Evolutionary conservation across 1,140 invertebrate species (phyloP).

Genomic region (Vollenhovia emeryi): DNA sequence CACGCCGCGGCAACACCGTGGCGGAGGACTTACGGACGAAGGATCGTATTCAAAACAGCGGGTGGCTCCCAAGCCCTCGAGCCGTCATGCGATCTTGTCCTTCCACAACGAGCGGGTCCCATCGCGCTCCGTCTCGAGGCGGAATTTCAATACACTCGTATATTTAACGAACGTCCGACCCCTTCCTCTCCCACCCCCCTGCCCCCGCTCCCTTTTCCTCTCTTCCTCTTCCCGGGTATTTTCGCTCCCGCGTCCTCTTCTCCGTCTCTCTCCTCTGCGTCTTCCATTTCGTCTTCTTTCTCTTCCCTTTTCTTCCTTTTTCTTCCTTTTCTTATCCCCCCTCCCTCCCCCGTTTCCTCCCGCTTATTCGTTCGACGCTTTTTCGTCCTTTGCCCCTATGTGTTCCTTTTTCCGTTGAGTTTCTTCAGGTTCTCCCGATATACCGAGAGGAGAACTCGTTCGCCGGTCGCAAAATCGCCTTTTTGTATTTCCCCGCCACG

Average conservation of each 20-base stretch:
- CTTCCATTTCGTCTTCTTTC: constrained; percentile 56
- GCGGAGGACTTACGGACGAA: constrained; percentile 65
- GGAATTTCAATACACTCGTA: constrained; percentile 82
- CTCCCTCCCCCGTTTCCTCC: not conserved
- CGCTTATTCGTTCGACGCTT: constrained; percentile 15
- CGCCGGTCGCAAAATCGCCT: constrained; percentile 68
- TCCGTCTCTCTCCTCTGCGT: constrained; percentile 32
- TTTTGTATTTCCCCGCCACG: constrained; percentile 75
- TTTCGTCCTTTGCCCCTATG: constrained; percentile 33
- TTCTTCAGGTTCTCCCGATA: constrained; percentile 52
- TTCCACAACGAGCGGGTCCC: constrained; percentile 80
- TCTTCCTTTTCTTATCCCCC: constrained; percentile 40
- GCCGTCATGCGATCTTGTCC: constrained; percentile 81
- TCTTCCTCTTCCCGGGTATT: constrained; percentile 23
- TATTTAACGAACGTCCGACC: constrained; percentile 79
- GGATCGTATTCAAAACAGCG: constrained; percentile 82
- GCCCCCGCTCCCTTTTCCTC: constrained; percentile 20
- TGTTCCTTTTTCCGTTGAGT: constrained; percentile 60
- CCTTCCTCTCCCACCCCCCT: not conserved
- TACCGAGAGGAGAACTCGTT: constrained; percentile 66
- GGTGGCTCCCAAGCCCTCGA: constrained; percentile 79
- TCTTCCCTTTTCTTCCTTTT: constrained; percentile 58
- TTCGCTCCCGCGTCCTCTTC: constrained; percentile 30
- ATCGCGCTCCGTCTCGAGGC: constrained; percentile 75
- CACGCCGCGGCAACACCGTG: constrained; percentile 64